phyloP scores from a whole-genome alignment of 1,140 invertebrate species.

The Druon quercuslanigerum region DNA sequence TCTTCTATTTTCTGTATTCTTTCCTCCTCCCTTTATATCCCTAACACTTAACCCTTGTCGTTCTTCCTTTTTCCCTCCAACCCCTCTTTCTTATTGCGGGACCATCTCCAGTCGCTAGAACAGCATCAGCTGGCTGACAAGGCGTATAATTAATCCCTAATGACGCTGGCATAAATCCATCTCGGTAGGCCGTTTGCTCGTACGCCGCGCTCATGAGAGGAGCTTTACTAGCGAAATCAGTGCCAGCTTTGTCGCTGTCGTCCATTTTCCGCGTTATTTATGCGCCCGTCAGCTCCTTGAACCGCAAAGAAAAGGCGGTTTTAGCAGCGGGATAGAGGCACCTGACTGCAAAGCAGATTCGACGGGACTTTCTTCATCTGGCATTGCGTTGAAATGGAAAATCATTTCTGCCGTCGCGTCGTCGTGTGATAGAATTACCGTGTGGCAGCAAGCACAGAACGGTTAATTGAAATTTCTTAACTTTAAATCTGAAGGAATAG shows the following conservation, averaged over 20 bases:
- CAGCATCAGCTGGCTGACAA: slow-evolving; percentile 69
- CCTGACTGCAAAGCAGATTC: not conserved
- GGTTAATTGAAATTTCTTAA: slow-evolving; percentile 17
- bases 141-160: slow-evolving; percentile 71
- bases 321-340: not conserved
- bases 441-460: not conserved
- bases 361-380: not conserved
- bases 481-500: not conserved
- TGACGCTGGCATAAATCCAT: slow-evolving; percentile 70
- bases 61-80: not conserved
- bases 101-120: slow-evolving; percentile 53
- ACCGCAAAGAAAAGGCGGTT: slow-evolving; percentile 8
- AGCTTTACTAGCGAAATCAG: slow-evolving; percentile 65
- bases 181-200: slow-evolving; percentile 58
- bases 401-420: not conserved
- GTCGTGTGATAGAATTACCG: not conserved
- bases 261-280: slow-evolving; percentile 66
- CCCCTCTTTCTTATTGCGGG: slow-evolving; percentile 37
- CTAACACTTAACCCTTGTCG: not conserved
- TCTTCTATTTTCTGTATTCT: not conserved
- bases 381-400: slow-evolving; percentile 8
- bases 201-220: slow-evolving; percentile 44
- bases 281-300: slow-evolving; percentile 57
- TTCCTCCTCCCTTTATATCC: slow-evolving; percentile 23
- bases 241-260: slow-evolving; percentile 63